These are phyloP conservation scores for Atractosteus spatula DNA, from an alignment of 2,113 vertebrate species.

Conservation along the genomic window DNA sequence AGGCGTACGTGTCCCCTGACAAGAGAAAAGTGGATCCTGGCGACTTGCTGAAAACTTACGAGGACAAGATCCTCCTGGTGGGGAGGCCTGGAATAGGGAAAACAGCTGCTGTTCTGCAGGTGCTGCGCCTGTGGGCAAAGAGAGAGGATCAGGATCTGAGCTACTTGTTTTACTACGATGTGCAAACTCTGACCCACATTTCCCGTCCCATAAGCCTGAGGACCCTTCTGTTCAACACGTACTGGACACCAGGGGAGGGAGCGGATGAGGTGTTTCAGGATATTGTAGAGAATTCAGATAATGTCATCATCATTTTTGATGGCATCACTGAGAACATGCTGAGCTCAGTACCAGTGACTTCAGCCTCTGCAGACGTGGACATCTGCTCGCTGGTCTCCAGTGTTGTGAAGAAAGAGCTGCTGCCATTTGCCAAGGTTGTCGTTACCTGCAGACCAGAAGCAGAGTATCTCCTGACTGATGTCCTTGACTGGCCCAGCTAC, in stretches of 20 bases:
- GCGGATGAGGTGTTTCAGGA: constrained; percentile 25
- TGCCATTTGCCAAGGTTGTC: constrained; percentile 33
- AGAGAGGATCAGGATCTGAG: background rate
- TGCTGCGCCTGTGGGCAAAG: constrained; percentile 27
- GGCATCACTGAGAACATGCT: constrained; percentile 9
- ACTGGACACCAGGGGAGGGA: constrained; percentile 10
- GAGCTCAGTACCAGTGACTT: background rate
- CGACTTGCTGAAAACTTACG: constrained; percentile 12
- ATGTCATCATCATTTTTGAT: constrained; percentile 33
- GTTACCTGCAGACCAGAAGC: constrained; percentile 30
- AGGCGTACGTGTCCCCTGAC: constrained; percentile 20
- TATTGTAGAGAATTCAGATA: constrained; percentile 28
- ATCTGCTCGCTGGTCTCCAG: background rate
- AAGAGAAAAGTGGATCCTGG: background rate
- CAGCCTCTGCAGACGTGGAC: background rate
- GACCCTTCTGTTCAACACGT: constrained; percentile 25
- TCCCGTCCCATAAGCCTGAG: constrained; percentile 9
- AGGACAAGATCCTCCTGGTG: constrained; percentile 24
- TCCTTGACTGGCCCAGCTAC: constrained; percentile 2
- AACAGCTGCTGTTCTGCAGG: constrained; percentile 19
- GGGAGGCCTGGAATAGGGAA: constrained; percentile 44
- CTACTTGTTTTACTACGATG: constrained; percentile 40
- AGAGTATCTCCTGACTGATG: constrained; percentile 1
- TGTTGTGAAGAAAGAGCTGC: constrained; percentile 18
- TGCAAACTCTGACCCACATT: constrained; percentile 1